Evolutionary conservation across 2,888 invertebrate species (phyloP).

Genomic region (Eutolmus rufibarbis): DNA sequence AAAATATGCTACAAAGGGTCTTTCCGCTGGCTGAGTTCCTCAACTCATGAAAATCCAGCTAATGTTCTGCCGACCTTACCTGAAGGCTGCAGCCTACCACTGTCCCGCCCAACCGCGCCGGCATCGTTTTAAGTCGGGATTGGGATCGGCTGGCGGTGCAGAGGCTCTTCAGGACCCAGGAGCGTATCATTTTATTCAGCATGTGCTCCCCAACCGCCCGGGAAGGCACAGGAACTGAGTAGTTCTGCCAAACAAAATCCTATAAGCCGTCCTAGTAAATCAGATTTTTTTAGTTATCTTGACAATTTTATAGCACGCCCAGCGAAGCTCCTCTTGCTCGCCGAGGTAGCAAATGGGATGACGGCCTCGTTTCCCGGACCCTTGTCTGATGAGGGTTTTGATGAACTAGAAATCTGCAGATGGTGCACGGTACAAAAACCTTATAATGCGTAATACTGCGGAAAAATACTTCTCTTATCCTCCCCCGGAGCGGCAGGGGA

Average conservation of each 20-base stretch:
- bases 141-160: neutral
- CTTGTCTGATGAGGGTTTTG: conserved; percentile 22
- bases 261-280: neutral
- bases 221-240: neutral
- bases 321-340: neutral
- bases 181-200: conserved; percentile 6
- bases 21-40: neutral
- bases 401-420: conserved; percentile 4
- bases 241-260: neutral
- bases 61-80: neutral
- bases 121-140: neutral
- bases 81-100: neutral
- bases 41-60: conserved; percentile 11
- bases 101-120: neutral
- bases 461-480: neutral
- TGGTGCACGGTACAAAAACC: neutral
- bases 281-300: conserved; percentile 27
- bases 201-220: neutral
- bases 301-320: neutral
- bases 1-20: neutral
- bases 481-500: neutral
- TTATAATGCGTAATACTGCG: neutral
- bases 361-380: neutral
- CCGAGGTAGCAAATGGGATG: neutral
- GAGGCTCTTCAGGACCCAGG: neutral